Evolutionary conservation across 2,888 invertebrate species (phyloP).

Genomic region (Agrotis puta): DNA sequence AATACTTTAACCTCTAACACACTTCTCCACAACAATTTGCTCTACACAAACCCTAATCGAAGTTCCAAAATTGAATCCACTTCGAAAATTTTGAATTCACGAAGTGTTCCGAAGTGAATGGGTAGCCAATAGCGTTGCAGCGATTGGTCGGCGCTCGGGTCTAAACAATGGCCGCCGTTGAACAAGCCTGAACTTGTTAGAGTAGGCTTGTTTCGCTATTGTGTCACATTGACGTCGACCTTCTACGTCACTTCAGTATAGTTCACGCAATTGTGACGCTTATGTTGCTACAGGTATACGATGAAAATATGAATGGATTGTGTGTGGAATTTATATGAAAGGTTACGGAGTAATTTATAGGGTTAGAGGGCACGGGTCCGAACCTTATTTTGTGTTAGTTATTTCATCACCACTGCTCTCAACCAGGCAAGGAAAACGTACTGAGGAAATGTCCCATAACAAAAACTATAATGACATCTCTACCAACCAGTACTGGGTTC

Average conservation of each 20-base stretch:
- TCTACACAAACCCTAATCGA: background rate
- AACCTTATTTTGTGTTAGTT: no score
- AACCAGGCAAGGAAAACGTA: no score
- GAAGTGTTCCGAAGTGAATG: slow-evolving; percentile 37
- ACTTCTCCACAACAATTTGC: slow-evolving; percentile 1
- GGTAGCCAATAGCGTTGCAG: slow-evolving; percentile 31
- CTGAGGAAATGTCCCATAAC: no score
- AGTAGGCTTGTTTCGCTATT: slow-evolving; percentile 10
- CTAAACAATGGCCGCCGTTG: slow-evolving; percentile 34
- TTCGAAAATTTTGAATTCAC: slow-evolving; percentile 39
- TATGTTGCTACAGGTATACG: background rate
- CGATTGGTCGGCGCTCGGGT: slow-evolving; percentile 8
- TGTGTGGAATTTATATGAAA: background rate
- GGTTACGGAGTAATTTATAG: no score
- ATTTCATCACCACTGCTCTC: no score
- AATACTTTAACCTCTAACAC: background rate
- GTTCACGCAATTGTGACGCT: slow-evolving; percentile 30
- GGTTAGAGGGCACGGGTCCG: no score
- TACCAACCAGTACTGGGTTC: no score
- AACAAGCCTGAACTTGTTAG: slow-evolving; percentile 28
- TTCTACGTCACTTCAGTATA: slow-evolving; percentile 31
- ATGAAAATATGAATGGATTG: background rate
- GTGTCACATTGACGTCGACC: slow-evolving; percentile 24
- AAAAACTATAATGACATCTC: no score
- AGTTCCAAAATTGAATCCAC: slow-evolving; percentile 29